phyloP scores from a whole-genome alignment of 2,888 invertebrate species.

The Drosophila picticornis region DNA sequence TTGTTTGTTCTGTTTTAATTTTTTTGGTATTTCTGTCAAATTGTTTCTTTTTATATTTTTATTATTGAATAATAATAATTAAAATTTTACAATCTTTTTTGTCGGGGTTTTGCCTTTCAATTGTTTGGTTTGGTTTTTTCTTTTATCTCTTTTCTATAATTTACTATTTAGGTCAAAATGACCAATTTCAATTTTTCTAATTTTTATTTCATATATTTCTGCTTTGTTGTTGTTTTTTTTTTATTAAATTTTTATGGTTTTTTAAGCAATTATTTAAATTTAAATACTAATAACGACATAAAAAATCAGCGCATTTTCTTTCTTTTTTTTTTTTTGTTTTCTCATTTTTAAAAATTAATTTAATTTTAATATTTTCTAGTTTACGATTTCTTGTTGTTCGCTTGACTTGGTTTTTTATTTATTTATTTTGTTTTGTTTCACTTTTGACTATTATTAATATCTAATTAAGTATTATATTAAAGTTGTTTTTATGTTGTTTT shows the following conservation, averaged over 20 bases:
- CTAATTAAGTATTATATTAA: constrained; percentile 82
- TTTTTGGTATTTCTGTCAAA: constrained; percentile 67
- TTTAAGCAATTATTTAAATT: constrained; percentile 78
- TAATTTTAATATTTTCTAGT: constrained; percentile 78
- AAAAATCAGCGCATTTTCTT: constrained; percentile 82
- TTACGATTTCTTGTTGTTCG: constrained; percentile 63
- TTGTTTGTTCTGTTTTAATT: constrained; percentile 22
- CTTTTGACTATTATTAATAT: constrained; percentile 74
- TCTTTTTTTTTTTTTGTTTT: constrained; percentile 49
- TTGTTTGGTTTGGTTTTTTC: constrained; percentile 57
- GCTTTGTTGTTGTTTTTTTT: constrained; percentile 33
- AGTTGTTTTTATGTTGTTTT: constrained; percentile 61
- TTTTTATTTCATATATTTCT: constrained; percentile 59
- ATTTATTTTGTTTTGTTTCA: constrained; percentile 50
- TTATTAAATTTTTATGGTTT: constrained; percentile 53
- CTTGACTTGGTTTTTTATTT: constrained; percentile 48
- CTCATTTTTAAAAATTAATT: constrained; percentile 73
- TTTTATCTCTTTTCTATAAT: constrained; percentile 68
- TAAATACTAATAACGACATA: constrained; percentile 84
- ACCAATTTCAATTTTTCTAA: constrained; percentile 78
- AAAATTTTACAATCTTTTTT: constrained; percentile 74
- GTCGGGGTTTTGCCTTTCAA: constrained; percentile 56
- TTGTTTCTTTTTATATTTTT: constrained; percentile 73
- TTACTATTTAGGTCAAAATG: constrained; percentile 81
- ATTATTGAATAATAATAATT: constrained; percentile 80